Percentiles rank a stretch among this genome's conserved stretches.
Evolutionary conservation across 2,888 invertebrate genomes (phyloP).

Genomic region (Drosophila greeni): DNA sequence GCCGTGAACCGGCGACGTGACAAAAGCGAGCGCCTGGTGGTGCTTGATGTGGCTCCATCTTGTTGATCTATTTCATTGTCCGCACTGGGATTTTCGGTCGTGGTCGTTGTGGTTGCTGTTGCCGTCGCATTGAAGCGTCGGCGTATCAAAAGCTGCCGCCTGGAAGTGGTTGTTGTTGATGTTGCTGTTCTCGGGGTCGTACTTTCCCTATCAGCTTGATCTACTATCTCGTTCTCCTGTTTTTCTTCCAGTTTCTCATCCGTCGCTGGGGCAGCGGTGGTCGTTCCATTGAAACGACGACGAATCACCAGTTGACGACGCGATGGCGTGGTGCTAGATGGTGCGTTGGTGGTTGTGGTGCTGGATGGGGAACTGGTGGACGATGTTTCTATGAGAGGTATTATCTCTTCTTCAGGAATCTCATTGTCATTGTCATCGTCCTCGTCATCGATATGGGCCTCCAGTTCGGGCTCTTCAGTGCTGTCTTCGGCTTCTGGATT

Average conservation of each 20-base stretch:
- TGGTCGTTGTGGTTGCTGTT: conserved; percentile 20
- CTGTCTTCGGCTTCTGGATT: neutral
- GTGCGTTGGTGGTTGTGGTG: conserved; percentile 1
- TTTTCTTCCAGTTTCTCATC: conserved; percentile 8
- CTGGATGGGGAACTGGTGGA: neutral
- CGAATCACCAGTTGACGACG: conserved; percentile 43
- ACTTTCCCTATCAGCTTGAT: conserved; percentile 18
- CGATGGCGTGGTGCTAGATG: conserved; percentile 5
- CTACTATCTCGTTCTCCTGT: conserved; percentile 22
- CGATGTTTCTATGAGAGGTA: conserved; percentile 14
- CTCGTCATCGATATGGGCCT: conserved; percentile 44
- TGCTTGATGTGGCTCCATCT: conserved; percentile 2
- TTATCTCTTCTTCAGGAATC: conserved; percentile 16
- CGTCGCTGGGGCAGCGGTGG: neutral
- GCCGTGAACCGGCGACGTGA: conserved; percentile 34
- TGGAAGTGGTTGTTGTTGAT: conserved; percentile 12
- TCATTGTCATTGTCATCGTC: conserved; percentile 42
- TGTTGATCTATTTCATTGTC: conserved; percentile 33
- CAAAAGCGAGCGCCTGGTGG: conserved; percentile 26
- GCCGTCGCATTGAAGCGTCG: conserved; percentile 35
- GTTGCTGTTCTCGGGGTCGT: conserved; percentile 4
- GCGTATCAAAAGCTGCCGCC: conserved; percentile 40
- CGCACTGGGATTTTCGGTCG: conserved; percentile 21
- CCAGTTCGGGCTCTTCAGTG: conserved; percentile 33
- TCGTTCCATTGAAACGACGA: conserved; percentile 46